Conservation (phyloP, 2,888 invertebrate species). For the Norana najaformis region DNA sequence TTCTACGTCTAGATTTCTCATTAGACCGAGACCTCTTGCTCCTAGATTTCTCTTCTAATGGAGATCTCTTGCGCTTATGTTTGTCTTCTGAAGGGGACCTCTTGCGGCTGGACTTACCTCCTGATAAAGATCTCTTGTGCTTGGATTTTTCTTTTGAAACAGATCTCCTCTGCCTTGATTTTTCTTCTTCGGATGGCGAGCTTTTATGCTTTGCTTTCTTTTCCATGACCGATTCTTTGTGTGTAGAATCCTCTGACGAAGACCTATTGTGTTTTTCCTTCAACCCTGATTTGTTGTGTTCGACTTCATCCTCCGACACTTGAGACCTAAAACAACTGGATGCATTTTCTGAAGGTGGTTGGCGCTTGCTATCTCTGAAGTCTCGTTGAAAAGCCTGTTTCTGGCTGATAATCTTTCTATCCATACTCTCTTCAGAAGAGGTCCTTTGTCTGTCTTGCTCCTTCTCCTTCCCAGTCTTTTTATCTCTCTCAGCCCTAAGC, state of each 20-base stretch:
- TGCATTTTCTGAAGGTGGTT: background rate
- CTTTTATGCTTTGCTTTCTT: slow-evolving; percentile 8
- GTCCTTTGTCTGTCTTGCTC: background rate
- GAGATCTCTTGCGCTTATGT: background rate
- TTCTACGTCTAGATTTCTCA: background rate
- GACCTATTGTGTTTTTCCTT: background rate
- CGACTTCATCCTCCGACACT: background rate
- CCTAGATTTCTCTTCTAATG: background rate
- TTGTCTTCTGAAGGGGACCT: background rate
- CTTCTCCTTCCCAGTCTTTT: background rate
- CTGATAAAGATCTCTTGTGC: background rate
- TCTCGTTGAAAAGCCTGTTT: background rate
- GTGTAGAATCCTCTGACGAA: background rate
- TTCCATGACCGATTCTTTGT: background rate
- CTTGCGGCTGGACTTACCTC: background rate
- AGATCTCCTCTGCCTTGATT: background rate
- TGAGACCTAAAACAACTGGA: background rate
- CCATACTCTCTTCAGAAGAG: background rate
- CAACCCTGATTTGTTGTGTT: background rate
- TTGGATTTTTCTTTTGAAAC: background rate
- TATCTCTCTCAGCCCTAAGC: slow-evolving; percentile 1
- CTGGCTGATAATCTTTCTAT: background rate
- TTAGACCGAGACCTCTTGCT: background rate
- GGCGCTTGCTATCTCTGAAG: background rate
- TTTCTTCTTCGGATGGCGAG: background rate